Base-by-base conservation (phyloP, 2,113 vertebrate genomes). In the Chaetodon trifascialis region DNA sequence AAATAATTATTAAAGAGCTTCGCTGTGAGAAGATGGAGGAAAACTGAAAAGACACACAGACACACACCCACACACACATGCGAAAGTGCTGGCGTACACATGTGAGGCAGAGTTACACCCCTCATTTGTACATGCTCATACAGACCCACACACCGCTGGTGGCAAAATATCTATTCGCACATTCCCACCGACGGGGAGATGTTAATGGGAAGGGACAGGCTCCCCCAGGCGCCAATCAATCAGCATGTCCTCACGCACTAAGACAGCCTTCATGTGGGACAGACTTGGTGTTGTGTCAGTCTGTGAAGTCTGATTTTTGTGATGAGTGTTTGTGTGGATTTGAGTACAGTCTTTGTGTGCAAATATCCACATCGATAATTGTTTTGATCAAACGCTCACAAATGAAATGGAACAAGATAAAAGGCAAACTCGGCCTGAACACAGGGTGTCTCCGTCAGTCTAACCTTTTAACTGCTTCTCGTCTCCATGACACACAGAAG, bases 151-250 rank as follows among this genome's bases (percentile, higher is more conserved):
- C 58, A 16, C 65, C 55, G 63, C 69, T 77, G 71, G 71, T 76
- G 79, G 70, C 47, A 63, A 87, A 91, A 81, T 74, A 80, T 88
- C 69, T 65, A 47, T 88, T 87, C 60, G 69, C 82, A 88, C 73
- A 63, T 75, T 84, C 52, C 49, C 42, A 60, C 84, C 64, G 63
- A 80, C 76, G 25, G 25, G 52, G 38, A 72, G 88, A 87, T 77
- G 72, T 40, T 90, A 90, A 94, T 88, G 60, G 51, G 74, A 85
- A 76, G 58, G 71, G 91, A 88, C 89, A 88, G 72, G 65, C 67
- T 78, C 77, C 87, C 73, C 76, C 73, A 72, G 86, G 88, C 73
- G 7, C 70, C 83, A 78, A 87, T 93, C 90, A 89, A 87, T 91
- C 88, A 65, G 66, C 56, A 79, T 81, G 64, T 86, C 80, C 81